Evolutionary conservation across 2,113 vertebrate species (phyloP).

Genomic region (Pachypanchax playfairii): DNA sequence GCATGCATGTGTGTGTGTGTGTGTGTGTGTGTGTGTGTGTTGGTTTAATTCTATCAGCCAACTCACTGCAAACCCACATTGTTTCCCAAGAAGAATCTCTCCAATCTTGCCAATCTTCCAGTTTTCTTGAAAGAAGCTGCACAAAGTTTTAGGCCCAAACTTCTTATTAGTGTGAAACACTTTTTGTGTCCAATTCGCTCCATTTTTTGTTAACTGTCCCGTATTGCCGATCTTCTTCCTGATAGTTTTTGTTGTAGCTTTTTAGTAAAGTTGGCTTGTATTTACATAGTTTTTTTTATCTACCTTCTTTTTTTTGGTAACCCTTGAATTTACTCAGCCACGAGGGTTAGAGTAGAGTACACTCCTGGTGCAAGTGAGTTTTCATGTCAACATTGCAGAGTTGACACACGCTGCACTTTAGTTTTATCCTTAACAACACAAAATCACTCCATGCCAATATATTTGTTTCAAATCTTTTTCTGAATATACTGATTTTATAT

Average conservation of each 20-base stretch:
- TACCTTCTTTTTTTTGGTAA: neutral
- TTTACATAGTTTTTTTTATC: neutral
- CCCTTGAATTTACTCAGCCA: neutral
- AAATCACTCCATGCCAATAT: no score
- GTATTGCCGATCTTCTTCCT: neutral
- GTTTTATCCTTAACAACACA: no score
- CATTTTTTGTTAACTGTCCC: neutral
- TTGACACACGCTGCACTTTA: no score
- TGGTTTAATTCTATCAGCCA: slow-evolving; percentile 9
- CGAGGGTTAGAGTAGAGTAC: no score
- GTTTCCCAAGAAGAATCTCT: slow-evolving; percentile 37
- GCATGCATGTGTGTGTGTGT: slow-evolving; percentile 9
- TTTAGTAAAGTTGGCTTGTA: neutral
- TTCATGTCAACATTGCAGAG: no score
- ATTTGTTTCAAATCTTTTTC: no score
- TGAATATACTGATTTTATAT: no score
- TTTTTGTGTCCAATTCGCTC: neutral
- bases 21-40: slow-evolving; percentile 9
- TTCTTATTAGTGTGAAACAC: neutral
- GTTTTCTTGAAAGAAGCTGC: slow-evolving; percentile 25
- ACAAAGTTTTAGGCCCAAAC: neutral
- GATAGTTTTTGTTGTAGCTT: neutral
- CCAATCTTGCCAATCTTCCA: slow-evolving; percentile 30
- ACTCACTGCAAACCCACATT: slow-evolving; percentile 16
- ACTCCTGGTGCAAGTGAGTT: no score